These are phyloP conservation scores for Erethizon dorsatum DNA, from an alignment of 2,797 vertebrate genomes.

Conservation along the genomic window DNA sequence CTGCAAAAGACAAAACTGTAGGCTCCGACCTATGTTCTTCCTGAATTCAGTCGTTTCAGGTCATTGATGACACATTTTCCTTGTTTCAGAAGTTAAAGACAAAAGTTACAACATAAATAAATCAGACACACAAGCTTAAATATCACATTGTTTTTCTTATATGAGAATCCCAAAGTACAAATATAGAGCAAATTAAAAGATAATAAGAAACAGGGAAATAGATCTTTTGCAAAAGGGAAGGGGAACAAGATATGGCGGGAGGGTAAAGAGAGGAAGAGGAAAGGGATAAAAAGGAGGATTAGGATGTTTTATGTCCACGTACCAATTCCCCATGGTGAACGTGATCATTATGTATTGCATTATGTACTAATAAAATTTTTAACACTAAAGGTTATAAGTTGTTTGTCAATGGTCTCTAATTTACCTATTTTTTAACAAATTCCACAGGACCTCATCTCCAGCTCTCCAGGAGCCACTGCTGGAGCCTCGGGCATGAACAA, in stretches of 20 bases:
- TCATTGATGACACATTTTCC: neutral
- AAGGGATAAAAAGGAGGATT: neutral
- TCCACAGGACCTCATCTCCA: neutral
- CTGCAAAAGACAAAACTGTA: neutral
- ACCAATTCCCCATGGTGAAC: neutral
- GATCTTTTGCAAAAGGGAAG: neutral
- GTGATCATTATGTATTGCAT: neutral
- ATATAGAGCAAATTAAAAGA: neutral
- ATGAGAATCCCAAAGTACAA: neutral
- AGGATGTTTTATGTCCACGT: neutral
- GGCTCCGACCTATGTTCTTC: no score
- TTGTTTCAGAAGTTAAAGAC: neutral
- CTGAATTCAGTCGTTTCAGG: neutral
- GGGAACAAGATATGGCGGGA: neutral
- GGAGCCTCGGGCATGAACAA: neutral
- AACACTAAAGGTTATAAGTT: neutral
- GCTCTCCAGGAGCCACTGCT: neutral
- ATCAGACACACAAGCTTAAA: neutral
- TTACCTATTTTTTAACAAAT: neutral
- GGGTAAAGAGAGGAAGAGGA: neutral
- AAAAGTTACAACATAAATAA: neutral
- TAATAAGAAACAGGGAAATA: neutral
- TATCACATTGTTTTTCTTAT: neutral
- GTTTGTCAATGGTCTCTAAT: neutral
- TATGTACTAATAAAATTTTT: neutral